These are phyloP conservation scores for Campopleginae sp. DNA, from an alignment of 2,888 invertebrate species.

Conservation along the genomic window DNA sequence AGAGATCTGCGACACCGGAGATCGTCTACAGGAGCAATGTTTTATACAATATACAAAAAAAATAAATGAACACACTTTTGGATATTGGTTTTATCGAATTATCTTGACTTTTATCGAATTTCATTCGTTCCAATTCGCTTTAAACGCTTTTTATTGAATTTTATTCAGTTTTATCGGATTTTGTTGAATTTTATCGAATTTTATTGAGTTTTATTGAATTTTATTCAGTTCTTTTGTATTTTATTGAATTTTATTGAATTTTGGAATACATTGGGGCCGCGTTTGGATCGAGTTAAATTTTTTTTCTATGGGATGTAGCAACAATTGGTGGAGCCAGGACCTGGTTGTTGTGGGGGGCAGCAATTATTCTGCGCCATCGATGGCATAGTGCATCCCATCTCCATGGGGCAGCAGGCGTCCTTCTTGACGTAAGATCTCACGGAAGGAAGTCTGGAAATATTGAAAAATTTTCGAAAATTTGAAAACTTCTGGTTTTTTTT, in stretches of 20 bases:
- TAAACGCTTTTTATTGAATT: too few species aligned
- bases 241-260: slow-evolving; percentile 9
- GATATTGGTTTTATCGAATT: neutral
- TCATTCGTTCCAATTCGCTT: too few species aligned
- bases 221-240: too few species aligned
- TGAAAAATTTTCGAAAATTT: neutral
- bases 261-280: slow-evolving; percentile 35
- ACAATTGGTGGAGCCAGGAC: slow-evolving; percentile 35
- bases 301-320: slow-evolving; percentile 45
- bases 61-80: neutral
- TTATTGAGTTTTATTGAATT: too few species aligned
- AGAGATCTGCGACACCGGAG: too few species aligned
- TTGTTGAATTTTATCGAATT: too few species aligned
- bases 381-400: slow-evolving; percentile 51
- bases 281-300: slow-evolving; percentile 1
- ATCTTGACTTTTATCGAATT: slow-evolving; percentile 33
- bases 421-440: slow-evolving; percentile 55
- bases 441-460: slow-evolving; percentile 53
- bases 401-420: slow-evolving; percentile 47
- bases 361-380: slow-evolving; percentile 47
- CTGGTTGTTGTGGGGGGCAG: slow-evolving; percentile 39
- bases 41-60: neutral
- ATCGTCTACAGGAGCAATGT: too few species aligned
- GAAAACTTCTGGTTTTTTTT: neutral
- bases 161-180: too few species aligned